phyloP scores from a whole-genome alignment of 2,797 vertebrate species.

The Choloepus didactylus region DNA sequence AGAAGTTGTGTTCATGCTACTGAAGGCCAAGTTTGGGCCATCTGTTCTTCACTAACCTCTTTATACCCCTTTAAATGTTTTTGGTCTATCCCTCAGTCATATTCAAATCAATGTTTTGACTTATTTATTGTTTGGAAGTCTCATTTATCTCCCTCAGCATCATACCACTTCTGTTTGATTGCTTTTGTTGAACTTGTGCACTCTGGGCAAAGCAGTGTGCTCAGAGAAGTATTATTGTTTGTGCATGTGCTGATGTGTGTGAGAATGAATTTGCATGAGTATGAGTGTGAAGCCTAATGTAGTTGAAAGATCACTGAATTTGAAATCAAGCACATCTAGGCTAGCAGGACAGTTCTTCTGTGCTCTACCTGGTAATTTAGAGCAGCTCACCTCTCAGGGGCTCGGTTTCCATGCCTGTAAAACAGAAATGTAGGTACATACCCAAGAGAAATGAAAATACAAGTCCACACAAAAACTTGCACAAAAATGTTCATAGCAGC shows the following conservation, averaged over 20 bases:
- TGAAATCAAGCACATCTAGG: not conserved
- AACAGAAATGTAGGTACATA: not conserved
- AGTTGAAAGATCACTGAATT: conserved; percentile 8
- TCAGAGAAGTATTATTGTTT: not conserved
- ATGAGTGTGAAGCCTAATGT: not conserved
- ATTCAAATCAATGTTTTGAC: conserved; percentile 73
- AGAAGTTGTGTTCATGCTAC: not conserved
- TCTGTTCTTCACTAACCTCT: conserved; percentile 55
- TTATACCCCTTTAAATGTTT: conserved; percentile 69
- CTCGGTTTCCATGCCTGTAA: not conserved
- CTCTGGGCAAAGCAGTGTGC: not conserved
- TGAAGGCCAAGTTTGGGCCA: conserved; percentile 62
- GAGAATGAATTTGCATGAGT: not conserved
- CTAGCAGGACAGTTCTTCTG: not conserved
- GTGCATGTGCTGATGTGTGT: too few species aligned
- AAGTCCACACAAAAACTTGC: not conserved
- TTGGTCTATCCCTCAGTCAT: conserved; percentile 49
- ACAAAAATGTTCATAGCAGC: not conserved
- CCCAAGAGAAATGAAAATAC: conserved; percentile 10
- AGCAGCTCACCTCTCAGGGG: not conserved
- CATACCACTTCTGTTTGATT: not conserved
- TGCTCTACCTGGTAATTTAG: conserved; percentile 22
- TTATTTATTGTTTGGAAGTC: conserved; percentile 72
- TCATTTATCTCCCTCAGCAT: conserved; percentile 54
- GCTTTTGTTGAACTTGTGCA: conserved; percentile 29